phyloP scores from a whole-genome alignment of 1,140 invertebrate species.

The Hydropsyche tenuis region DNA sequence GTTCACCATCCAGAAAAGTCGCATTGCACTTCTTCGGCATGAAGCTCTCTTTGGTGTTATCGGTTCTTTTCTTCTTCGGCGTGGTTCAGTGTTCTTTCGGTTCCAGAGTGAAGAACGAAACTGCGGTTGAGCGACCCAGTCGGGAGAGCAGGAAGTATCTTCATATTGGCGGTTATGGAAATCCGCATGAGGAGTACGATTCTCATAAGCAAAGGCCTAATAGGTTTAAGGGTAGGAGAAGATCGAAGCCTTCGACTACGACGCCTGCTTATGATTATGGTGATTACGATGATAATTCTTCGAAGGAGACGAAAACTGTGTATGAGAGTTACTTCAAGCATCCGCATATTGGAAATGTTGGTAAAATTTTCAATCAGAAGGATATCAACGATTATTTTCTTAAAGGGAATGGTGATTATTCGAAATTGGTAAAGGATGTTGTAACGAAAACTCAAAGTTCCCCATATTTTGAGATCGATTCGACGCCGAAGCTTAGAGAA shows the following conservation, averaged over 20 bases:
- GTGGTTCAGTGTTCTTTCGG: background rate
- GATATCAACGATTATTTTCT: conserved; percentile 43
- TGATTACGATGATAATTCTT: background rate
- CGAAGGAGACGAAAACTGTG: background rate
- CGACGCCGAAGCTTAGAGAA: background rate
- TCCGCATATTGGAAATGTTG: conserved; percentile 20
- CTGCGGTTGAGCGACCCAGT: background rate
- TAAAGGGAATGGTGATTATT: conserved; percentile 36
- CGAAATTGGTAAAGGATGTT: conserved; percentile 36
- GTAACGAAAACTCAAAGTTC: background rate
- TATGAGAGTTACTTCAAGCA: conserved; percentile 24
- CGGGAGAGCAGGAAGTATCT: conserved; percentile 6
- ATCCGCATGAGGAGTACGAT: background rate
- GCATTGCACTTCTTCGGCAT: conserved; percentile 2
- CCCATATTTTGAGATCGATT: background rate
- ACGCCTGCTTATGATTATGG: conserved; percentile 21
- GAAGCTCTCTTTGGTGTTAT: conserved; percentile 9
- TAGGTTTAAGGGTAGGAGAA: conserved; percentile 20
- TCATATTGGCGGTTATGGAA: background rate
- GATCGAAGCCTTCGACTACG: conserved; percentile 2
- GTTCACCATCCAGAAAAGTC: conserved; percentile 9
- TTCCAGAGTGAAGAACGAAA: background rate
- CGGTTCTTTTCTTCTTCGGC: background rate
- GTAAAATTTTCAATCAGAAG: conserved; percentile 40
- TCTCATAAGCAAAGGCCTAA: background rate